Evolutionary conservation across 2,888 invertebrate species (phyloP).

Genomic region (Ephialtes manifestator): DNA sequence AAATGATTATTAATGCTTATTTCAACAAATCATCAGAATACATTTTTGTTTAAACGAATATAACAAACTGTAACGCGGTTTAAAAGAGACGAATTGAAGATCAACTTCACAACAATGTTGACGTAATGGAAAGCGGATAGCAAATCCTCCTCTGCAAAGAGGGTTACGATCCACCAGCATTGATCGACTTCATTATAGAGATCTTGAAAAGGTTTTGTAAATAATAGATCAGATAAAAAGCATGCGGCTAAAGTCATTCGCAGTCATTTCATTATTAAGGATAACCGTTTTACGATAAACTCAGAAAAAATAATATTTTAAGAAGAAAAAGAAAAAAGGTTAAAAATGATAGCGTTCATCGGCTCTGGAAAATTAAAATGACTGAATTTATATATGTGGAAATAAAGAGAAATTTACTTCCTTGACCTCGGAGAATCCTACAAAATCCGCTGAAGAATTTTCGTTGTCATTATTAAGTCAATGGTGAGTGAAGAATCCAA

Average conservation of each 20-base stretch:
- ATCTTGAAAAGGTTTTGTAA: no score
- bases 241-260: no score
- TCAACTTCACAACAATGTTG: background rate
- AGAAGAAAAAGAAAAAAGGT: background rate
- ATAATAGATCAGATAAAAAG: no score
- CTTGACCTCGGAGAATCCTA: slow-evolving; percentile 14
- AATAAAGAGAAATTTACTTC: slow-evolving; percentile 6
- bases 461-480: background rate
- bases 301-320: background rate
- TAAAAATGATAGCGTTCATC: background rate
- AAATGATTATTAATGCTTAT: background rate
- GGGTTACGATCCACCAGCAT: no score
- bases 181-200: background rate
- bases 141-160: background rate
- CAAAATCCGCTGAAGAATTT: background rate
- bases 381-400: background rate
- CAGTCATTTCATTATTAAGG: background rate
- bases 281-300: background rate
- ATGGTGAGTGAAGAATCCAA: background rate
- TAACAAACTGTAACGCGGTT: no score
- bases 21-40: background rate
- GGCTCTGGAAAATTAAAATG: background rate
- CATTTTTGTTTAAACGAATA: no score
- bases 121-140: background rate
- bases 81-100: background rate